phyloP scores from a whole-genome alignment of 64 coral and sea anemone species.

The Acropora yongei region DNA sequence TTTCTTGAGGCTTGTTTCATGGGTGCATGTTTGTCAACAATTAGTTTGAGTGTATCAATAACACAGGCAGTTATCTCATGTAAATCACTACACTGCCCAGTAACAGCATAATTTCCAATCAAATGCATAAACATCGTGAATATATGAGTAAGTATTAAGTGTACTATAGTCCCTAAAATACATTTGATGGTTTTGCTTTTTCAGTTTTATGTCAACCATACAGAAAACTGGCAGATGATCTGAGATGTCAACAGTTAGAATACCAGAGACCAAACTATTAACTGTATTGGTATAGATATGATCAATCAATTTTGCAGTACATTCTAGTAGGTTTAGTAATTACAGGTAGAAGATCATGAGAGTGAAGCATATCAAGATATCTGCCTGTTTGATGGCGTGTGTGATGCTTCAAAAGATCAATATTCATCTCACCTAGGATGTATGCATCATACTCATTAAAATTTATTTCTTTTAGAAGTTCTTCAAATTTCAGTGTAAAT shows the following conservation, averaged over 20 bases:
- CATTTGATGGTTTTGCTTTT: conserved; percentile 27
- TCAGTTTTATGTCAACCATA: conserved; percentile 9
- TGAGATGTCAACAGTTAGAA: conserved; percentile 42
- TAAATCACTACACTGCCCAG: not conserved
- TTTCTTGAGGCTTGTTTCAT: conserved; percentile 19
- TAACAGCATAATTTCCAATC: conserved; percentile 51
- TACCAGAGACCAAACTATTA: conserved; percentile 25
- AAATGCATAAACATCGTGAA: conserved; percentile 26
- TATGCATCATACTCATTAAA: no score
- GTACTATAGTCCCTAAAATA: conserved; percentile 63
- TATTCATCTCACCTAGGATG: conserved; percentile 61
- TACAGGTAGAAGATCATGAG: conserved; percentile 46
- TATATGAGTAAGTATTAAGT: conserved; percentile 22
- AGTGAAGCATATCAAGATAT: conserved; percentile 59
- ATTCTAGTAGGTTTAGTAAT: no score
- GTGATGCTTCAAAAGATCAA: conserved; percentile 54
- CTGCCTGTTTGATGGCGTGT: conserved; percentile 34
- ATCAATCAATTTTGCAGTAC: conserved; percentile 54
- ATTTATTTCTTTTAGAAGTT: no score
- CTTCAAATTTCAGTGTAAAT: no score
- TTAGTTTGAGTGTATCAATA: conserved; percentile 24
- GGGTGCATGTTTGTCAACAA: conserved; percentile 50
- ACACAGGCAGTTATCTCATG: conserved; percentile 28
- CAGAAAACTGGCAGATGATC: conserved; percentile 64
- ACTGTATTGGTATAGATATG: conserved; percentile 51